Percentiles rank a stretch among this genome's conserved stretches.
These are phyloP conservation scores for Magallana nippona DNA, from an alignment of 2,888 invertebrate species.

Conservation along the genomic window DNA sequence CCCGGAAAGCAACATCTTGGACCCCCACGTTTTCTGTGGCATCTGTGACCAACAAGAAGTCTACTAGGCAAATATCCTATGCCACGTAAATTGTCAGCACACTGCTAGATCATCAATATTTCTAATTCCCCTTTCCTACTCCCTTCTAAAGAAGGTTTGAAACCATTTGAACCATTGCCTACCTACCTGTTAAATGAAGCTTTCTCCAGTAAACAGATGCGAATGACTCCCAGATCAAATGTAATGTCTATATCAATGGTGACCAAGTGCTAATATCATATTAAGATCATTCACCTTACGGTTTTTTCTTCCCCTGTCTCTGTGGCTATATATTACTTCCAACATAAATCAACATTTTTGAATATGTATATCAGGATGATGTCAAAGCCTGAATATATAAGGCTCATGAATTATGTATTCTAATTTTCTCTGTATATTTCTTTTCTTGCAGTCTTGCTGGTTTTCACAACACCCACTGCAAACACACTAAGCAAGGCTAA, in stretches of 20 bases:
- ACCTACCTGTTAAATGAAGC: neutral
- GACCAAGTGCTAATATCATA: slow-evolving; percentile 6
- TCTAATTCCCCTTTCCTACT: too few species aligned
- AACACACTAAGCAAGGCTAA: neutral
- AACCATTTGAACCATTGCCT: neutral
- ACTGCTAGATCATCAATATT: too few species aligned
- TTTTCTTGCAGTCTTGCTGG: neutral
- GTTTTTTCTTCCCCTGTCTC: neutral
- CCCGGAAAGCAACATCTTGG: slow-evolving; percentile 16
- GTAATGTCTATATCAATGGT: neutral
- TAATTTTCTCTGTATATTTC: neutral
- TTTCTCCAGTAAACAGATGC: neutral
- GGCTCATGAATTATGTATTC: slow-evolving; percentile 30
- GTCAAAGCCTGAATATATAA: slow-evolving; percentile 17
- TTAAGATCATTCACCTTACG: neutral
- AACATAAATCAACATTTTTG: slow-evolving; percentile 12
- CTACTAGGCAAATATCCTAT: too few species aligned
- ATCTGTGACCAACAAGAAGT: slow-evolving; percentile 7
- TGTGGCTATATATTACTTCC: slow-evolving; percentile 9
- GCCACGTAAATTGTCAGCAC: too few species aligned
- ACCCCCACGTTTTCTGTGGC: neutral
- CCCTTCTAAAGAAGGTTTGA: too few species aligned
- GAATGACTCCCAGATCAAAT: neutral
- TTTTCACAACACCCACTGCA: neutral
- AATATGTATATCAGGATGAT: slow-evolving; percentile 13